Evolutionary conservation across 1,140 invertebrate species (phyloP), one percentile per base, ranked within the genome.

Genomic region (Pseudobourletiella spinata): DNA sequence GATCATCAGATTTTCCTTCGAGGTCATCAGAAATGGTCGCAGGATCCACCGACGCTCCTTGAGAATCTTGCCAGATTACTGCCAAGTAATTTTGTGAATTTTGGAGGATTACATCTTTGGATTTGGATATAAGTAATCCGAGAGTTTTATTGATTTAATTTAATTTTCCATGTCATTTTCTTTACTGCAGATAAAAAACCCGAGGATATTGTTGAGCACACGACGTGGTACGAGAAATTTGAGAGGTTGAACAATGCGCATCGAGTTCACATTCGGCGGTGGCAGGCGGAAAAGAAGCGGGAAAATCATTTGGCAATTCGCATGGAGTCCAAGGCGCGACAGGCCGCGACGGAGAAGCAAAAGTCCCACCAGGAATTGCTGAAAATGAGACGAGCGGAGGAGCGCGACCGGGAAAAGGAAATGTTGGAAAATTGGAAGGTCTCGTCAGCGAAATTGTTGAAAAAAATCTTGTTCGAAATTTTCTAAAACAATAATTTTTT

Each of bases 191-290:
- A 67, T 16, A 63, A 61, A 30, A 62, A 35, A 24, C 22, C 58
- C 14, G 25, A 63, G 42, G 62, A 68, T 16, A 58, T 68, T 32
- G 57, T 57, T 16, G 42, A 32, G 30, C 66, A 68, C 44, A 30
- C 57, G 15, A 50, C 50, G 18, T 68, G 66, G 66, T 58, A 48
- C 25, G 62, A 65, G 16, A 54, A 58, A 22, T 64, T 42, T 32
- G 63, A 65, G 20, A n/a, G 32, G 14, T 43, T 68, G 11, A 58
- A 50, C 35, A 32, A 29, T 29, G 28, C 59, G 14, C 64, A 68
- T 43, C 28, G 55, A 29, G 52, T 24, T 11, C 43, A 57, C 20
- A 55, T 68, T 22, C 44, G 60, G 3, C 35, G 63, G 35, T 68
- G 66, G 66, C 46, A 57, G 24, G 30, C 46, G 20, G 39, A 32